Evolutionary conservation across 2,888 invertebrate genomes (phyloP), one percentile per base, ranked within the genome.

Genomic region (Heliconius erato): DNA sequence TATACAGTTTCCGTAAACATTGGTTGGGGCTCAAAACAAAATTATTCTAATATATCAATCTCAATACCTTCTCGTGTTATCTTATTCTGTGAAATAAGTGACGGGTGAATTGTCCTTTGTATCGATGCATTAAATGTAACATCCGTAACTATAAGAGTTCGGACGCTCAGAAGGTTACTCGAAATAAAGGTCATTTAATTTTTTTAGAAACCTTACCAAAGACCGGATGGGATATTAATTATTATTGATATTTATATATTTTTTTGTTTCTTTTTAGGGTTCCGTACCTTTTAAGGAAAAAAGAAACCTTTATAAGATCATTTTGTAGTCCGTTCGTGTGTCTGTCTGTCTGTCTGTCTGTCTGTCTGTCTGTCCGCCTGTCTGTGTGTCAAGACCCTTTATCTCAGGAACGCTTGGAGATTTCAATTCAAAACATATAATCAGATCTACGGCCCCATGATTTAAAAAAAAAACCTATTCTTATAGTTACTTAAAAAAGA

Each of bases 151-250:
- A 11, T 23, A 59, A 78, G 69, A 59, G 44, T 40, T 76, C 68
- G 71, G 71, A 68, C 78, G 26, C 69, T 74, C 44, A 80, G 69
- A 83, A 80, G 78, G 78, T 80, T 68, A 78, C 28, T 23, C 40
- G 59, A 74, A 35, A 44, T 54, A 40, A 71, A 68, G 67, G 79
- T 79, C 26, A 32, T 9, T 44, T 16, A 14, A 49, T 32, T 68
- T 79, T 68, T 44, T 40, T 40, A 40, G 11, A 40, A 40, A 11
- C 11, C 11, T 63, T 26, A 79, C 14, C 54, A 12, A 49, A 9
- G 28, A 68, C 6, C 32, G 32, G 23, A 69, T 79, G 28, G 12
- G 3, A 16, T n/a, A 26, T 63, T 71, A 49, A 67, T 68, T 26
- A 3, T 7, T 16, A 19, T 3, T 49, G 11, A 12, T 19, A 28